Evolutionary conservation across 2,888 invertebrate species (phyloP), one percentile per base, ranked within the genome.

Genomic region (Ectobius pallidus): DNA sequence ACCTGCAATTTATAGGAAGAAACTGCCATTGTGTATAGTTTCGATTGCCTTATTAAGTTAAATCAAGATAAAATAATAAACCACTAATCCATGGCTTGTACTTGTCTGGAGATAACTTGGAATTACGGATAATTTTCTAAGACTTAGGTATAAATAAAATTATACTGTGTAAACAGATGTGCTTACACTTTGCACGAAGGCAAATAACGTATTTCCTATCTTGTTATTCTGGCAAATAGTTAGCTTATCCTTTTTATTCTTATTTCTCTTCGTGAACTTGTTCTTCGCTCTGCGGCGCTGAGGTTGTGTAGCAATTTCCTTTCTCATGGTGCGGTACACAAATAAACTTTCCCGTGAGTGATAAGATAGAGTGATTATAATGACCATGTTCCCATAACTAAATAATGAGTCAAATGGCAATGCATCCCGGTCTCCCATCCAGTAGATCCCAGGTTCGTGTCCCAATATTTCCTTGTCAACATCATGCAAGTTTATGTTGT

Each of bases 61-160:
- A 46, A 46, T 46, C 65, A 65, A 46, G 65, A 65, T 65, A 65
- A 46, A 65, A 65, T 65, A 65, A 65, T 65, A 65, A 30, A 18
- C 46, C 18, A 44, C 58, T 30, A 58, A 58, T 30, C n/a, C 58
- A n/a, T 58, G 58, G 27, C 34, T 30, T 14, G 27, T 30, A 30
- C n/a, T 52, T 52, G 52, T 34, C 58, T n/a, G 4, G 58, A 14
- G 34, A 58, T 58, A 58, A 58, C 58, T 58, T 25, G 30, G 27
- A 25, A 58, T 58, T 58, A 58, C 9, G 30, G n/a, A 58, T 30
- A 58, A 58, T 58, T 58, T 58, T 30, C 58, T n/a, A 16, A 30
- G 58, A 16, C 32, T 58, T 25, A 58, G 27, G 30, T 27, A 30
- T 58, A 58, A 58, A 58, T 58, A 30, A 58, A 58, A 58, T 30